These are phyloP conservation scores for Aegithalos caudatus DNA, from an alignment of 2,113 vertebrate genomes.

Conservation along the genomic window DNA sequence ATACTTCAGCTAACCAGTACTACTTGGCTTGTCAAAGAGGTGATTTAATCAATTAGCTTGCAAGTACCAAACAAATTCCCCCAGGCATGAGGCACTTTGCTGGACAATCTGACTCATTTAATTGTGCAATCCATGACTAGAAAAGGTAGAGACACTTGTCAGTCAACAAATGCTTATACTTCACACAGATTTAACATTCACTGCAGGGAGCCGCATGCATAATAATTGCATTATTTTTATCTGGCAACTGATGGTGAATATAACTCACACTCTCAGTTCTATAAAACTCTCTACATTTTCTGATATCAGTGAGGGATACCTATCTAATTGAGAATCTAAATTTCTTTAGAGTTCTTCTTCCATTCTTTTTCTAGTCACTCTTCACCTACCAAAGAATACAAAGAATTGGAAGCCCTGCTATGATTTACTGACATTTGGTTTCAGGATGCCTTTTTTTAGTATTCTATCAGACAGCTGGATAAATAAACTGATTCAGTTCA, in stretches of 20 bases:
- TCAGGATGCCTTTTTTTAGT: neutral
- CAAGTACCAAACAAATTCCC: neutral
- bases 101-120: neutral
- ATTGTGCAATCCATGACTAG: slow-evolving; percentile 16
- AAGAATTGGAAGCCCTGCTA: neutral
- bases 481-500: neutral
- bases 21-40: neutral
- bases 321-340: neutral
- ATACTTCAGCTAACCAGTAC: neutral
- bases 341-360: neutral
- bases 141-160: neutral
- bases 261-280: neutral
- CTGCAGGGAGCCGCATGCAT: neutral
- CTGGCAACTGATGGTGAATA: neutral
- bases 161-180: neutral
- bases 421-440: neutral
- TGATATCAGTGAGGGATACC: neutral
- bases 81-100: neutral
- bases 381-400: neutral
- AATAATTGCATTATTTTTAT: neutral
- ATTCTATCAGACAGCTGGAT: neutral
- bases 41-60: slow-evolving; percentile 35
- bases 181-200: neutral
- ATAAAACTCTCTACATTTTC: neutral
- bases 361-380: neutral